These are phyloP conservation scores for Drepana falcataria DNA, from an alignment of 2,888 invertebrate species.

Conservation along the genomic window DNA sequence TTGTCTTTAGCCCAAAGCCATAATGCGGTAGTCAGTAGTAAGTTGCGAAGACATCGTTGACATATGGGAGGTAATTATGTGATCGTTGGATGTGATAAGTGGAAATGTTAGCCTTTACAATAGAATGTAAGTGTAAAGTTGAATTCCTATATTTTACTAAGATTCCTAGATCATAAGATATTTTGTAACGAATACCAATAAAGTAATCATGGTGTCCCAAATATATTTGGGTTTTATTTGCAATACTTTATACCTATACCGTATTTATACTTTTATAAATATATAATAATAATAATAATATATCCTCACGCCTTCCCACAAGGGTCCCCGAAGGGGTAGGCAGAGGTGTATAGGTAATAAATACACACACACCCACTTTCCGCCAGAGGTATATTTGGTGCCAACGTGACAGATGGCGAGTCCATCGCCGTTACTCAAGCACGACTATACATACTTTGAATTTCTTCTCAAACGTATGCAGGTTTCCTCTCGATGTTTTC, in stretches of 20 bases:
- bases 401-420: too few species aligned
- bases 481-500: too few species aligned
- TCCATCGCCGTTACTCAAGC: too few species aligned
- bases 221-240: slow-evolving; percentile 17
- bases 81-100: slow-evolving; percentile 74
- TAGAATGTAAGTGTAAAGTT: slow-evolving; percentile 44
- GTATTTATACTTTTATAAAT: too few species aligned
- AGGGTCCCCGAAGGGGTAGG: too few species aligned
- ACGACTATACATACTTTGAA: too few species aligned
- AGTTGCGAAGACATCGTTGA: slow-evolving; percentile 8
- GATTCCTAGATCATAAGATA: slow-evolving; percentile 42
- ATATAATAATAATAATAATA: too few species aligned
- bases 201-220: slow-evolving; percentile 29
- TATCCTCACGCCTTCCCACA: too few species aligned
- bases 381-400: too few species aligned
- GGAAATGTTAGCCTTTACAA: slow-evolving; percentile 35
- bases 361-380: too few species aligned
- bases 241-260: not conserved
- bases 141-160: slow-evolving; percentile 74
- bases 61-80: slow-evolving; percentile 25
- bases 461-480: too few species aligned
- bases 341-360: too few species aligned
- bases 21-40: slow-evolving; percentile 3
- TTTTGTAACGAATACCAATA: slow-evolving; percentile 65
- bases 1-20: slow-evolving; percentile 2